phyloP scores from a whole-genome alignment of 2,113 vertebrate genomes.

The Coryphaenoides rupestris region DNA sequence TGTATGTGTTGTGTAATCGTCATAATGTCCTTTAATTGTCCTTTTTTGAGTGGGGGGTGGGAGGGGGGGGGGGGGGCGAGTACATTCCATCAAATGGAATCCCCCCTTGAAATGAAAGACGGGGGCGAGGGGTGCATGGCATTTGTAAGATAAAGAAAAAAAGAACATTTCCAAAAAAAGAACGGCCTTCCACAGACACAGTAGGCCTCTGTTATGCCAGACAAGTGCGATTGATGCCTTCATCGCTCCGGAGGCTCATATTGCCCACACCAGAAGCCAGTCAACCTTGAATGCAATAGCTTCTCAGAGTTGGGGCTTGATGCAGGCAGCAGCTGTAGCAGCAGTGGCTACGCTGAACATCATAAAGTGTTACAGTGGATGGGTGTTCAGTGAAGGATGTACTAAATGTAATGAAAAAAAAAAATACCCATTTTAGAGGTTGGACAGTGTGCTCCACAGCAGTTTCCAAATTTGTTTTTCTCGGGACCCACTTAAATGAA shows the following conservation, averaged over 20 bases:
- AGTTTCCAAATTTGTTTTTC: neutral
- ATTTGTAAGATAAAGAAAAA: too few species aligned
- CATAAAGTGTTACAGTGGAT: slow-evolving; percentile 60
- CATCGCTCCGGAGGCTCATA: slow-evolving; percentile 54
- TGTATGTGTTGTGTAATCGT: too few species aligned
- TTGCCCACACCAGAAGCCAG: slow-evolving; percentile 51
- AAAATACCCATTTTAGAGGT: slow-evolving; percentile 50
- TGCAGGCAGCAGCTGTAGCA: slow-evolving; percentile 21
- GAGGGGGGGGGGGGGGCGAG: too few species aligned
- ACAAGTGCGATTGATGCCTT: slow-evolving; percentile 56
- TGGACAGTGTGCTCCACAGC: slow-evolving; percentile 42
- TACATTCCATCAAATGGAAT: too few species aligned
- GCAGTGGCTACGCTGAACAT: slow-evolving; percentile 52
- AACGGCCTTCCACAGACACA: slow-evolving; percentile 23
- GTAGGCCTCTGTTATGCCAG: slow-evolving; percentile 35
- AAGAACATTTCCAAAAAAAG: neutral
- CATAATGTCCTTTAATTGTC: too few species aligned
- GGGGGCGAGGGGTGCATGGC: too few species aligned
- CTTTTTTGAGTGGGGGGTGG: too few species aligned
- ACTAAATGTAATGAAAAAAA: slow-evolving; percentile 29
- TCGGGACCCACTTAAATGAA: too few species aligned
- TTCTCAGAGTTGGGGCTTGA: slow-evolving; percentile 44
- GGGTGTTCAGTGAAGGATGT: slow-evolving; percentile 52
- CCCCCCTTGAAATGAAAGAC: too few species aligned
- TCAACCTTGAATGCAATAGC: slow-evolving; percentile 60